Base-by-base conservation (phyloP, 2,888 invertebrate species). In the Thera obeliscata region DNA sequence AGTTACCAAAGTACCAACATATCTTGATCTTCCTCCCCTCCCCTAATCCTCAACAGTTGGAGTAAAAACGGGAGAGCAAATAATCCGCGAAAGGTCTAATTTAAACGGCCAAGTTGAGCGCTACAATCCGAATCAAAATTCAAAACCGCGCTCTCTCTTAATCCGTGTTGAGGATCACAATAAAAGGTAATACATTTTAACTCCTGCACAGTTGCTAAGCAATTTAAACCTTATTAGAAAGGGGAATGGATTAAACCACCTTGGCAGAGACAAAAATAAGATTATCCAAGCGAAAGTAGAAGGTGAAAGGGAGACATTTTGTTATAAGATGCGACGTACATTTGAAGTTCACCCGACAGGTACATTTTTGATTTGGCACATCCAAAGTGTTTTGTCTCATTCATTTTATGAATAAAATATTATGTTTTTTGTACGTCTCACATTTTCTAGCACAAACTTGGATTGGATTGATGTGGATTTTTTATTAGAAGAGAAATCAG, bases 131-230 rank as follows among this genome's bases (percentile, higher is more conserved):
- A 93, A 93, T 93, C 93, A 93, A 91, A 93, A 93, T 93, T 93
- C 93, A 92, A 93, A 93, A 93, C 93, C 93, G 91, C 93, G 90
- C 91, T 85, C 91, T 89, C 92, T 93, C 93, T 93, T 93, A 93
- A 93, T 93, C 93, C 93, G 89, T 89, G 91, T 91, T 92, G 91
- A 91, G 91, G 93, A 91, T 92, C 92, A 93, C 93, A 93, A 93
- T 93, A 93, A 93, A 93, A 93, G 93, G 93, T 93, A 93, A 92
- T 92, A 93, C 91, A 93, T 93, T 93, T 92, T 89, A 92, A 91
- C 89, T 91, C 87, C 79, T 77, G 76, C 71, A 62, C 69, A 68
- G 73, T 74, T 75, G 81, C 70, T 80, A 63, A 54, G 64, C 77
- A 72, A 89, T 85, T 82, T 83, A 71, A 75, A 79, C 87, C 83